phyloP scores from a whole-genome alignment of 2,113 vertebrate species.

The Cryptotis parvus region DNA sequence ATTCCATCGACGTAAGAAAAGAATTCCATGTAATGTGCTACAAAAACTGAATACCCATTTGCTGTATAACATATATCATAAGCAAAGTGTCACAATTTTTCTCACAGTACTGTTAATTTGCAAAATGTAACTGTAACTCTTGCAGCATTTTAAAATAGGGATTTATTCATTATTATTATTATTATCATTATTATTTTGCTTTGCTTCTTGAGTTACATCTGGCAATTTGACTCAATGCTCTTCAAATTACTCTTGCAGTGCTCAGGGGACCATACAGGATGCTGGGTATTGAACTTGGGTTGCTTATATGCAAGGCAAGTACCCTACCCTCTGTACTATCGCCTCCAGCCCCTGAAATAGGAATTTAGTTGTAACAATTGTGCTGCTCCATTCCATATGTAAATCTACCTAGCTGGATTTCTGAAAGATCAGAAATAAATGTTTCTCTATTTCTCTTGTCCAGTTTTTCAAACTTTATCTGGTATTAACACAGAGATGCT shows the following conservation, averaged over 20 bases:
- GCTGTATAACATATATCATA: background rate
- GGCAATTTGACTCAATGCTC: no score
- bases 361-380: background rate
- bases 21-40: fast-evolving
- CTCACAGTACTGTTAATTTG: background rate
- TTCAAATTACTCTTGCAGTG: no score
- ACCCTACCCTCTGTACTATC: no score
- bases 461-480: slow-evolving; percentile 22
- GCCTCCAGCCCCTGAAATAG: no score
- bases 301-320: no score
- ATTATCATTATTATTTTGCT: no score
- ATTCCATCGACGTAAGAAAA: slow-evolving; percentile 40
- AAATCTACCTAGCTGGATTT: background rate
- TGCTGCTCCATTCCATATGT: no score
- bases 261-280: no score
- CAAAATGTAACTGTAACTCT: background rate
- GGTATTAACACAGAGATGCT: slow-evolving; percentile 15
- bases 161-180: no score
- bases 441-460: background rate
- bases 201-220: no score
- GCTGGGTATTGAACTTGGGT: no score
- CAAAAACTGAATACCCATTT: background rate
- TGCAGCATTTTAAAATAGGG: no score
- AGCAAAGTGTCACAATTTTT: background rate
- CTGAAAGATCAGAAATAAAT: slow-evolving; percentile 10